Evolutionary conservation across 2,113 vertebrate species (phyloP), one percentile per base, ranked within the genome.

Genomic region (Coptodon bakossiorum): DNA sequence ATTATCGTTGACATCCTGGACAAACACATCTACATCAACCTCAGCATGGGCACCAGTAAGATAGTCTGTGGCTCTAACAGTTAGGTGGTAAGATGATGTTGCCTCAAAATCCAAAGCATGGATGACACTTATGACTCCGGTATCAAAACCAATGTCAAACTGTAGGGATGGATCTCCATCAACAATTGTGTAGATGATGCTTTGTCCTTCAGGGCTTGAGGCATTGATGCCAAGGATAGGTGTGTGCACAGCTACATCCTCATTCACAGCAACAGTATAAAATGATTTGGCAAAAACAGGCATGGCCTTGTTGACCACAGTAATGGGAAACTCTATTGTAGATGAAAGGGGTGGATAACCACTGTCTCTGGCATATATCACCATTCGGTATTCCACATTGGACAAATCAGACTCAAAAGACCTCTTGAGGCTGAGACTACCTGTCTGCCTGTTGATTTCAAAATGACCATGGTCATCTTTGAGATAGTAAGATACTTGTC

Each of bases 241-340:
- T 0, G 97, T 99, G 92, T 97, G 97, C 82, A 97, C 96, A 84
- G 94, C 94, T n/a, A 98, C 90, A 48, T 99, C 98, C 94, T 99
- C 98, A 56, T 97, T 97, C 76, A 99, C 94, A 0, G 97, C 96
- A 34, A 97, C 97, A 4, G 97, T 96, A 84, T 99, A 99, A 94
- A 99, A 99, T 2, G 98, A 97, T 82, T 98, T 98, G 93, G 98
- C 98, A 93, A 99, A 99, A 34, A 99, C 97, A 29, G 99, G 99
- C 98, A 99, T 99, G 1, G 98, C 98, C 96, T 98, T 98, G 95
- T 99, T 99, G 87, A 99, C 98, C 7, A 99, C 98, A 24, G 98
- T 98, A 84, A 99, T 98, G 7, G 98, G 97, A 84, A 99, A 98
- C 82, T 98, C 98, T 80, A 97, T 95, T 0, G 66, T 97, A 0